These are phyloP conservation scores for Macheiramphus alcinus DNA, from an alignment of 2,113 vertebrate genomes.

Conservation along the genomic window DNA sequence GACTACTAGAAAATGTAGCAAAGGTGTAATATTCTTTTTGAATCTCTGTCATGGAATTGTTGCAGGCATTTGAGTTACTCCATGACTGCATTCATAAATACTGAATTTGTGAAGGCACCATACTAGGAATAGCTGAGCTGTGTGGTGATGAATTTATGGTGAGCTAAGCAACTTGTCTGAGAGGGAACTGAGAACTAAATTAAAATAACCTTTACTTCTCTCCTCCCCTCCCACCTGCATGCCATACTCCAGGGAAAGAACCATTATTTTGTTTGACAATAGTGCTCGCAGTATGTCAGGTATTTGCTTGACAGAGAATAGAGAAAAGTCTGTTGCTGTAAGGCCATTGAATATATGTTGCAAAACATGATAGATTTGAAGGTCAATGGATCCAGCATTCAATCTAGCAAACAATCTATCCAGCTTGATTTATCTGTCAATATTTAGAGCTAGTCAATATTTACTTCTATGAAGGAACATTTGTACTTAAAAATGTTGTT, in stretches of 20 bases:
- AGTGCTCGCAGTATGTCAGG: not conserved
- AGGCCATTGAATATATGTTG: not conserved
- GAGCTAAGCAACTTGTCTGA: not conserved
- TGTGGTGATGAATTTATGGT: not conserved
- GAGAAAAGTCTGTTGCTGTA: not conserved
- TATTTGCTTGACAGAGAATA: not conserved
- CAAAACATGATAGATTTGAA: constrained; percentile 21
- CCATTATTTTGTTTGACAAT: not conserved
- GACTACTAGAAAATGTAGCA: not conserved
- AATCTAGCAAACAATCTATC: not conserved
- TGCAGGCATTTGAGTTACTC: not conserved
- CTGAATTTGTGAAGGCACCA: not conserved
- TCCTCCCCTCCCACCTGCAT: not conserved
- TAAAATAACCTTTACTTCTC: not conserved
- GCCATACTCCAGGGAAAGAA: not conserved
- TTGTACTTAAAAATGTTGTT: not conserved
- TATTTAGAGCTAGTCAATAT: not conserved
- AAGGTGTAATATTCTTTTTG: not conserved
- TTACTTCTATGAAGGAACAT: not conserved
- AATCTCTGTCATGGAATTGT: not conserved
- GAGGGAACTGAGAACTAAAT: not conserved
- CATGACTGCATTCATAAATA: not conserved
- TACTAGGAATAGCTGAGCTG: not conserved
- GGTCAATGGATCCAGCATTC: constrained; percentile 8
- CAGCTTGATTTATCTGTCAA: constrained; percentile 4